These are phyloP conservation scores for Raja brachyura DNA, from an alignment of 2,113 vertebrate species.

Conservation along the genomic window DNA sequence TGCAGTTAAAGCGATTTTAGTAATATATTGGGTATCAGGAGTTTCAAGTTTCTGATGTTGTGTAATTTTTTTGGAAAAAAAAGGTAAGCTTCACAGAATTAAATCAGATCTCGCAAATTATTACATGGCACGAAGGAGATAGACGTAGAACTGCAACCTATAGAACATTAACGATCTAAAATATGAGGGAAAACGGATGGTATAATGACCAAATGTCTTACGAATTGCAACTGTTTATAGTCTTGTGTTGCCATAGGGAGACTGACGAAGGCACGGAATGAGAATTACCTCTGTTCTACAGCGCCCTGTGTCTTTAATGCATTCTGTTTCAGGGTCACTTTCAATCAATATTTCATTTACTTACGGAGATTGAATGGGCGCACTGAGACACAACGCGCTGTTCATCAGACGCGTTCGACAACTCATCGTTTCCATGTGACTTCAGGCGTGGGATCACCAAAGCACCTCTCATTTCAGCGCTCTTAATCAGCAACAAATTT, in stretches of 20 bases:
- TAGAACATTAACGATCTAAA: conserved; percentile 56
- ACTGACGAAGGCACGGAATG: conserved; percentile 73
- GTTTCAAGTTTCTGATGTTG: conserved; percentile 1
- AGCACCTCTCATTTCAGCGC: conserved; percentile 69
- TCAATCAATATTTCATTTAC: conserved; percentile 91
- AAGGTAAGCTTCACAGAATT: conserved; percentile 37
- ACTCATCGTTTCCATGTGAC: conserved; percentile 61
- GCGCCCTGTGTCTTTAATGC: conserved; percentile 82
- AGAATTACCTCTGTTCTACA: conserved; percentile 77
- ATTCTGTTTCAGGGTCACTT: conserved; percentile 89
- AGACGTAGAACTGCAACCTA: conserved; percentile 61
- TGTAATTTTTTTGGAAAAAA: not conserved
- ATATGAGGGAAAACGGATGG: conserved; percentile 62
- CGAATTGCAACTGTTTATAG: conserved; percentile 72
- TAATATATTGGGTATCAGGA: conserved; percentile 16
- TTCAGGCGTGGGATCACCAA: conserved; percentile 34
- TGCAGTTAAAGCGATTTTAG: conserved; percentile 14
- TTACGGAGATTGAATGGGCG: conserved; percentile 85
- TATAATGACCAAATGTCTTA: conserved; percentile 63
- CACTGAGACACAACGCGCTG: conserved; percentile 78
- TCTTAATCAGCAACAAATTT: conserved; percentile 27
- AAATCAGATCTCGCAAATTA: conserved; percentile 49
- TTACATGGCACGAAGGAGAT: conserved; percentile 58
- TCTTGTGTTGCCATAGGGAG: conserved; percentile 72
- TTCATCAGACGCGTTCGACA: conserved; percentile 82